Evolutionary conservation across 2,797 vertebrate species (phyloP).

Genomic region (Eulemur rubriventer): DNA sequence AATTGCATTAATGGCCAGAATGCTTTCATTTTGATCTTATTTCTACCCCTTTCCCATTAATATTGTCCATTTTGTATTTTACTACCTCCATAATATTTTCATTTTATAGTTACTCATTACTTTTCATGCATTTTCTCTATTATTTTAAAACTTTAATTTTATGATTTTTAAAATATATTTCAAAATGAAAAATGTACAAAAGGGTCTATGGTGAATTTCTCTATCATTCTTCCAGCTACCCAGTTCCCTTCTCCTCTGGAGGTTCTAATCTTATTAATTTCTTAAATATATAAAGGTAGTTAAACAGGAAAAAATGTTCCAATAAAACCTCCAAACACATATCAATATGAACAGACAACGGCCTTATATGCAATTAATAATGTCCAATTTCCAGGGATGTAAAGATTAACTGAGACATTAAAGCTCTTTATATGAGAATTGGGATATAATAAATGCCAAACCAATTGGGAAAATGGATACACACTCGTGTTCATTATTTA

Average conservation of each 20-base stretch:
- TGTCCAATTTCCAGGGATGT: background rate
- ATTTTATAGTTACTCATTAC: background rate
- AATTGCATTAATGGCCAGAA: background rate
- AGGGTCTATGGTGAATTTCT: background rate
- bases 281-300: background rate
- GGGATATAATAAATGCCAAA: background rate
- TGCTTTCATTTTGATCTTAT: background rate
- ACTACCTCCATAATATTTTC: background rate
- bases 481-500: background rate
- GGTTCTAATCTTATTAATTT: background rate
- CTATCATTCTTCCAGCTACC: background rate
- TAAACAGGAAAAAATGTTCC: background rate
- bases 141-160: slow-evolving; percentile 5
- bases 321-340: background rate
- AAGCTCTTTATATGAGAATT: background rate
- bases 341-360: background rate
- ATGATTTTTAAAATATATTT: background rate
- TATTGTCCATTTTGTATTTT: background rate
- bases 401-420: background rate
- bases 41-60: background rate
- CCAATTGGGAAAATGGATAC: background rate
- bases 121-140: background rate
- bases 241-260: background rate
- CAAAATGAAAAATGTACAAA: background rate
- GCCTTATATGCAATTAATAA: background rate